Percentiles rank a stretch among this genome's conserved stretches.
Evolutionary conservation across 2,888 invertebrate genomes (phyloP).

Genomic region (Trichopria drosophilae): DNA sequence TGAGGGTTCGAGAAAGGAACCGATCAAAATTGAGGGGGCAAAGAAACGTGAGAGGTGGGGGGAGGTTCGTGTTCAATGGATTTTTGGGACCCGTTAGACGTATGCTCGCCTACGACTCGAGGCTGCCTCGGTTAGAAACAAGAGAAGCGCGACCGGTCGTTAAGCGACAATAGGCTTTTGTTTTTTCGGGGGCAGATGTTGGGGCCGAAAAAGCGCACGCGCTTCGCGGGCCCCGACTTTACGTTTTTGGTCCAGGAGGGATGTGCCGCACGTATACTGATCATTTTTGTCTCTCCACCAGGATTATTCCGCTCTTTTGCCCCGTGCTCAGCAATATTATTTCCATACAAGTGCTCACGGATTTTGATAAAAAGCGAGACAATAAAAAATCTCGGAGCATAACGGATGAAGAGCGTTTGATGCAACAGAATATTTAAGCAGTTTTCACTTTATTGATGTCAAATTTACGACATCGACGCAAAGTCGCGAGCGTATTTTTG

Average conservation of each 20-base stretch:
- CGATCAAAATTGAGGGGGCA: slow-evolving; percentile 33
- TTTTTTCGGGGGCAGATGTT: slow-evolving; percentile 60
- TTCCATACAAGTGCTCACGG: too few relatives aligned
- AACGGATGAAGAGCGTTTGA: too few relatives aligned
- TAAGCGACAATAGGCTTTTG: slow-evolving; percentile 59
- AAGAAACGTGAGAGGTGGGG: slow-evolving; percentile 13
- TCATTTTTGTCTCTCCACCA: slow-evolving; percentile 35
- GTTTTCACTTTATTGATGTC: too few relatives aligned
- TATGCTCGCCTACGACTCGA: slow-evolving; percentile 56
- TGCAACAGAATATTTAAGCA: too few relatives aligned
- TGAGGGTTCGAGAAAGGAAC: slow-evolving; percentile 26
- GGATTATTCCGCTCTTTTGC: too few relatives aligned
- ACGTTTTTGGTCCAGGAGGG: slow-evolving; percentile 32
- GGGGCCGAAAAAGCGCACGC: too few relatives aligned
- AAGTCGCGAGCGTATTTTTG: too few relatives aligned
- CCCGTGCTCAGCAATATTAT: too few relatives aligned
- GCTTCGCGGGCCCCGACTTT: slow-evolving; percentile 35
- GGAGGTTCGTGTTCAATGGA: slow-evolving; percentile 41
- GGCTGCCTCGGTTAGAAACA: slow-evolving; percentile 59
- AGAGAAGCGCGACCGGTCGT: slow-evolving; percentile 59
- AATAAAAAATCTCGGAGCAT: too few relatives aligned
- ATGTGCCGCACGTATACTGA: too few relatives aligned
- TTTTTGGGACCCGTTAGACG: slow-evolving; percentile 53
- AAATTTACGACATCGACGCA: too few relatives aligned
- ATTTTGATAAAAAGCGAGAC: too few relatives aligned